These are phyloP conservation scores for Pelmatolapia mariae DNA, from an alignment of 2,113 vertebrate genomes.

Conservation along the genomic window DNA sequence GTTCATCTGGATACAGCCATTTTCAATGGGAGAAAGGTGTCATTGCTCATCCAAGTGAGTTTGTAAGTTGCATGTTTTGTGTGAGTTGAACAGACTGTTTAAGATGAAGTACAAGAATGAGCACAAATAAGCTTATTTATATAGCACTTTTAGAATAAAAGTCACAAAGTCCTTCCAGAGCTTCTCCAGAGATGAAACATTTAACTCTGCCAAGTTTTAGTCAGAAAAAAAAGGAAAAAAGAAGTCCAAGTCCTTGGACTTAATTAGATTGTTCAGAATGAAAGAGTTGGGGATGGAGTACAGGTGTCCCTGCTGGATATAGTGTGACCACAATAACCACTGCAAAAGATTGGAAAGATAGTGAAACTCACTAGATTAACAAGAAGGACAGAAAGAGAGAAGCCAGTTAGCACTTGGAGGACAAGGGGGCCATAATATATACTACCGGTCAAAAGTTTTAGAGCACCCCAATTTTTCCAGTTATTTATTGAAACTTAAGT, in stretches of 20 bases:
- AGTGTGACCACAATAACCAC: neutral
- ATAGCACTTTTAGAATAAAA: fast-evolving
- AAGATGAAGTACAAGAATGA: neutral
- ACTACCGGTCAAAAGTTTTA: neutral
- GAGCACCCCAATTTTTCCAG: neutral
- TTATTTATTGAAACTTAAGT: neutral
- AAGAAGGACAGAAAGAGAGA: neutral
- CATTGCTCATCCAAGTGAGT: neutral
- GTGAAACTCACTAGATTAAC: neutral
- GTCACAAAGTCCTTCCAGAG: neutral
- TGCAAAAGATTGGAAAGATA: neutral
- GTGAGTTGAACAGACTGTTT: neutral
- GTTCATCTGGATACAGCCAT: fast-evolving
- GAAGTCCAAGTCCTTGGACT: fast-evolving
- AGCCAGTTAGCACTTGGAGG: neutral
- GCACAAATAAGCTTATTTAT: fast-evolving
- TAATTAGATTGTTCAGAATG: neutral
- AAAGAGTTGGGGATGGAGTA: neutral
- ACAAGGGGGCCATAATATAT: fast-evolving
- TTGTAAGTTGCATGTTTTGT: neutral
- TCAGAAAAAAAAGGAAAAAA: neutral
- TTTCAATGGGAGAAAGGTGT: neutral
- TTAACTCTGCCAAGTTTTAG: neutral
- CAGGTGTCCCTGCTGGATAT: neutral
- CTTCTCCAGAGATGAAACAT: neutral